Evolutionary conservation across 2,113 vertebrate genomes (phyloP), one percentile per base, ranked within the genome.

Genomic region (Malaclemys terrapin): DNA sequence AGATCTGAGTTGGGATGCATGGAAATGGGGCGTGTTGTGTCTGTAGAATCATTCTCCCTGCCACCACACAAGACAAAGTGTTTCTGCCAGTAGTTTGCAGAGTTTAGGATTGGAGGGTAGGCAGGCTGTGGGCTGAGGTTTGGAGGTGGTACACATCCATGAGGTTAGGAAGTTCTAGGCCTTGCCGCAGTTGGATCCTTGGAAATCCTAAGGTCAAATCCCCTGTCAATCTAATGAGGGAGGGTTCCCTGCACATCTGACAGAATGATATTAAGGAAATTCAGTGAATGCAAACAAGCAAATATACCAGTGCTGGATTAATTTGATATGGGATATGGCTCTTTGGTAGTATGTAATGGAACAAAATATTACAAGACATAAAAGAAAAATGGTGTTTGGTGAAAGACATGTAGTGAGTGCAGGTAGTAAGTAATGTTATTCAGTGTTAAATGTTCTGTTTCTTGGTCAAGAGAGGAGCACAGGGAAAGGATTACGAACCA

Each of bases 11-110:
- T 79, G 81, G 0, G 24, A 20, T 85, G 76, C 80, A 75, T 31
- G 13, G 89, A 88, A 93, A 53, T 5, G 3, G 0, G 0, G 2
- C 84, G 76, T 7, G 5, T 31, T 56, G 31, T 54, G 0, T 89
- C 85, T 72, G 0, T 0, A 0, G 42, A 3, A 8, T 47, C 49
- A 13, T 57, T 89, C 17, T 87, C 7, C 25, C 85, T 83, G 4
- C 1, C 7, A 69, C 5, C 17, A 22, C 0, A 7, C 10, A 9
- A 17, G n/a, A 78, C 3, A 7, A 49, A 29, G 42, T 52, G 25
- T 91, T 90, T 85, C 31, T 94, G 5, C 50, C 27, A 4, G 11
- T 93, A 93, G 65, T 93, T 87, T 91, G 24, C 27, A 85, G 8
- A 35, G 6, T 16, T 38, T 20, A 47, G 13, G 5, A 22, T 83